Percentiles rank a stretch among this genome's conserved stretches.
phyloP scores from a whole-genome alignment of 2,888 invertebrate genomes.

The Odontocolon sp. region DNA sequence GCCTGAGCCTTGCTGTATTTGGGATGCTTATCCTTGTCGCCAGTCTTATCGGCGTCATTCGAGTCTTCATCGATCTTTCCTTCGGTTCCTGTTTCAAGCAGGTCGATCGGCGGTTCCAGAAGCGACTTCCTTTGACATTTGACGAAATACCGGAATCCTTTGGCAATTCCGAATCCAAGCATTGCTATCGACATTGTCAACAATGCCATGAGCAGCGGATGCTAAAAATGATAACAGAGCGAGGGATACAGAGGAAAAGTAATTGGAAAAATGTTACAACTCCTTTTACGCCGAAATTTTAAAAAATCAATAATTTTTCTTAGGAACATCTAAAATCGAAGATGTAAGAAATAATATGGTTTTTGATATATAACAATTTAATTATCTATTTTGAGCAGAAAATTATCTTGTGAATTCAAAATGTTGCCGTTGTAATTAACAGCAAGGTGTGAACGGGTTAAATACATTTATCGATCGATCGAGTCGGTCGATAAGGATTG shows the following conservation, averaged over 20 bases:
- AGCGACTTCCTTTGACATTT: slow-evolving; percentile 82
- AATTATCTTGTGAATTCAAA: too few species aligned
- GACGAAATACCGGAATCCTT: slow-evolving; percentile 82
- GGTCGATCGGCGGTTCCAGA: slow-evolving; percentile 82
- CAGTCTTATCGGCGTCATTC: slow-evolving; percentile 65
- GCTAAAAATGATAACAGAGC: slow-evolving; percentile 79
- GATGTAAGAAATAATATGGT: too few species aligned
- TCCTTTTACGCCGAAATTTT: not conserved
- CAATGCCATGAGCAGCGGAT: slow-evolving; percentile 88
- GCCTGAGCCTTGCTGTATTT: slow-evolving; percentile 90
- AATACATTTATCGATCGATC: too few species aligned
- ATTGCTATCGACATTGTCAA: slow-evolving; percentile 86
- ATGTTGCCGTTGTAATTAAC: too few species aligned
- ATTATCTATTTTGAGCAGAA: too few species aligned
- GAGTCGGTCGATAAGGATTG: too few species aligned
- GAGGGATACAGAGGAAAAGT: slow-evolving; percentile 69
- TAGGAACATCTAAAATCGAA: too few species aligned
- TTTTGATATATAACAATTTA: too few species aligned
- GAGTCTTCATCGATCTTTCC: slow-evolving; percentile 68
- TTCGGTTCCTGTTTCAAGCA: slow-evolving; percentile 76
- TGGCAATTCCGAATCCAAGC: slow-evolving; percentile 86
- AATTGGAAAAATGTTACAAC: slow-evolving; percentile 27
- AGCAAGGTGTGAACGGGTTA: too few species aligned
- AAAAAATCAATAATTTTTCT: too few species aligned
- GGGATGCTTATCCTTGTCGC: slow-evolving; percentile 75